Conservation (phyloP, 2,797 vertebrate species). For the Sternarchorhynchus goeldii region DNA sequence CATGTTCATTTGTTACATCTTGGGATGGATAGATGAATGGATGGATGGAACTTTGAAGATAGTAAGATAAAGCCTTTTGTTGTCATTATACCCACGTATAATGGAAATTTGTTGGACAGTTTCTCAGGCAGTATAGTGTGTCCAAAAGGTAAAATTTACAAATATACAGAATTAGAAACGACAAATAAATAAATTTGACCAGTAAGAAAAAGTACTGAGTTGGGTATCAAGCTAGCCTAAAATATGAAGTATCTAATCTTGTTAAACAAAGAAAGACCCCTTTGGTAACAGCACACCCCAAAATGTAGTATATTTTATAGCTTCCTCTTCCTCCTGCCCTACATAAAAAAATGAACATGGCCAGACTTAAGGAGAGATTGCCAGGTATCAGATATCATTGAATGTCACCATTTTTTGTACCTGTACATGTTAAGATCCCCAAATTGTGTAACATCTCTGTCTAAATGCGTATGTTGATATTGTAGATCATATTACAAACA, state of each 20-base stretch:
- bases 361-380: conserved; percentile 62
- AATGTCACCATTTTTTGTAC: conserved; percentile 4
- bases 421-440: conserved; percentile 45
- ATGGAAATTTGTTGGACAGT: too few relatives aligned
- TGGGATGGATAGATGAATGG: neutral
- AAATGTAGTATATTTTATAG: conserved; percentile 12
- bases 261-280: neutral
- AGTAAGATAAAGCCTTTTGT: too few relatives aligned
- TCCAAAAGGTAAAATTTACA: too few relatives aligned
- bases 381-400: conserved; percentile 52
- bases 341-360: conserved; percentile 38
- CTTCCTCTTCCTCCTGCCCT: conserved; percentile 29
- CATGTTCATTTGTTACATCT: conserved; percentile 21
- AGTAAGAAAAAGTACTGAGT: too few relatives aligned
- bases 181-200: too few relatives aligned
- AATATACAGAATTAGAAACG: too few relatives aligned
- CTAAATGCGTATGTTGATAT: conserved; percentile 56
- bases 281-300: neutral
- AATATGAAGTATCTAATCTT: neutral
- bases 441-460: conserved; percentile 35
- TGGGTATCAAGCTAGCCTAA: too few relatives aligned
- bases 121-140: too few relatives aligned
- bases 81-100: too few relatives aligned
- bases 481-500: conserved; percentile 40
- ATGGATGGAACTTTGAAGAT: neutral